These are phyloP conservation scores for Heteromyza rotundicornis DNA, from an alignment of 2,888 invertebrate genomes.

Conservation along the genomic window DNA sequence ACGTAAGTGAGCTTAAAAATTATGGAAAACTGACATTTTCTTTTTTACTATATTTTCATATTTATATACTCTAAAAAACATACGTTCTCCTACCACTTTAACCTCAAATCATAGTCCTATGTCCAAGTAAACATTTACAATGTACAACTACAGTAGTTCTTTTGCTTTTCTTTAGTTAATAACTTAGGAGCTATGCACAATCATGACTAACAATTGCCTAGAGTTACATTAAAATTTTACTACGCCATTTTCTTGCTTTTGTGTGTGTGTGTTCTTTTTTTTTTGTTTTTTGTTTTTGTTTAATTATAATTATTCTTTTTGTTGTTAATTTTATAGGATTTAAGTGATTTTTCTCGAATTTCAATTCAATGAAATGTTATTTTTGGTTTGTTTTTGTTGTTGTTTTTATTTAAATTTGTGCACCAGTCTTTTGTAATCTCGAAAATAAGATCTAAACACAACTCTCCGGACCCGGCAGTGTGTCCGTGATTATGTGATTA, in stretches of 20 bases:
- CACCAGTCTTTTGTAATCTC: constrained; percentile 48
- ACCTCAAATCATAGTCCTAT: background rate
- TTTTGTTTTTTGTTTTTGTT: no score
- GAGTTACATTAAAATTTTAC: constrained; percentile 14
- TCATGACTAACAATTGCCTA: constrained; percentile 13
- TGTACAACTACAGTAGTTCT: background rate
- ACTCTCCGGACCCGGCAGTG: constrained; percentile 86
- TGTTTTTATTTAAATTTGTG: constrained; percentile 36
- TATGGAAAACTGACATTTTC: background rate
- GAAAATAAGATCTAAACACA: constrained; percentile 71
- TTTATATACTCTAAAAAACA: no score
- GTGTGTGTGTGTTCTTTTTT: no score
- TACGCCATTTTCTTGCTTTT: background rate
- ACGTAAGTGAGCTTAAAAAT: no score
- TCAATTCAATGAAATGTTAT: background rate
- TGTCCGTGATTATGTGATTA: constrained; percentile 82
- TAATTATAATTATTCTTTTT: background rate
- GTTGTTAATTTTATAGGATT: background rate
- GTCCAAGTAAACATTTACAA: background rate
- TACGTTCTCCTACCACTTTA: no score
- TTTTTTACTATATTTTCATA: background rate
- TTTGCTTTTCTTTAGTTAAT: background rate
- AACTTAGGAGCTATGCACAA: background rate
- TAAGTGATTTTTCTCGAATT: no score
- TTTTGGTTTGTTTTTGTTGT: constrained; percentile 4